Base-by-base conservation (phyloP, 1,140 invertebrate species). In the Whitmania pigra region DNA sequence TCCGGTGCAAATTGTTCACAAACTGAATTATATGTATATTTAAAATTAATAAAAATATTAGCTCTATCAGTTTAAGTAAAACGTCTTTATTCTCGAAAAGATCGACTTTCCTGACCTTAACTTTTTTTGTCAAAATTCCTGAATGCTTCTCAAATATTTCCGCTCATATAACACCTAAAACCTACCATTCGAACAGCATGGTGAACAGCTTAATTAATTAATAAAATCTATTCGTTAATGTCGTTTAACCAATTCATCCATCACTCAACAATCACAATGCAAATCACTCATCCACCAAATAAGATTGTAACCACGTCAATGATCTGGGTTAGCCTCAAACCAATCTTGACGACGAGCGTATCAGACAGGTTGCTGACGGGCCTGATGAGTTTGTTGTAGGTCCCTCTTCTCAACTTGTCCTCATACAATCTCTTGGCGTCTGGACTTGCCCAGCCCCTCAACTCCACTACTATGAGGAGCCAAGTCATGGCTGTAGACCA, bases 321-420 rank as follows among this genome's bases (percentile, higher is more conserved):
- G 73, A 97, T 88, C 81, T 97, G 94, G 0, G 93, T 94, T 67
- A 97, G 84, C 67, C 93, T 84, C 29, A 97, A 85, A 25, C 93
- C 93, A 40, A 97, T 84, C 80, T 93, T 93, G 63, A 97, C 93
- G 36, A 93, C 85, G 18, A 95, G 88, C n/a, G 89, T 92, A 79
- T 96, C 91, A 5, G 89, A 92, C 79, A 93, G 94, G 81, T 94
- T 82, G 75, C 88, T 88, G 11, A 97, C 92, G 0, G 94, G 94
- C 76, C 94, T 85, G 73, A 95, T 94, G 43, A 96, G 86, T 75
- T 93, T 88, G 84, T 98, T 97, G 82, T 98, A 98, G 83, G 93
- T 94, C 77, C 91, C 92, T 18, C 76, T 77, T 29, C 75, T 75
- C 72, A 98, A 85, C 60, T 97, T 85, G 83, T 98, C 94, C 74